Evolutionary conservation across 2,888 invertebrate genomes (phyloP), one percentile per base, ranked within the genome.

Genomic region (Pyrochroa serraticornis): DNA sequence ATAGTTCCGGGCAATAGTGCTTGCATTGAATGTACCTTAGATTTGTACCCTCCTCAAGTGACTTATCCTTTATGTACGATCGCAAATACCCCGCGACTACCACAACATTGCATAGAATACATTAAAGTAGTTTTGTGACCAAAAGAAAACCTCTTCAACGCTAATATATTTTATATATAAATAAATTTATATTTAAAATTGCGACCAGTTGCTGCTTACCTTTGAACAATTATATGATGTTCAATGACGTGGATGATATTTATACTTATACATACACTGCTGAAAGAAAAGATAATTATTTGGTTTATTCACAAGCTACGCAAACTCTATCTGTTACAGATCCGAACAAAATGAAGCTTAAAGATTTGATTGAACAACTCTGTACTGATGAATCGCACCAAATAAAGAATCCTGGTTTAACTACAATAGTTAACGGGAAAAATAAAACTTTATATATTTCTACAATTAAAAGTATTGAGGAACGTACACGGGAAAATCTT

Each of bases 91-190:
- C 99, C 99, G 22, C 86, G 99, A 50, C 83, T 99, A 56, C 99
- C 99, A 5, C 99, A 99, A 80, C 99, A 99, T 79, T 99, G 99
- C 75, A 90, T 99, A 67, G 99, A 99, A 80, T 99, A 96, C 82
- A 95, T 96, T 0, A 93, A 97, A 81, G 86, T 99, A 1, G 86
- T 99, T 49, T 90, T 92, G 67, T 99, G 99, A 99, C 87, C 90
- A 0, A 96, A 97, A 77, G 97, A 97, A 73, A 93, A 93, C 76
- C 97, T 98, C 0, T 75, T 75, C 58, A 85, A 85, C 69, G 89
- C 88, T 12, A 70, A 82, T 0, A 86, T 99, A 48, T n/a, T n/a
- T n/a, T n/a, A n/a, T n/a, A n/a, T n/a, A n/a, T n/a, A n/a, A n/a
- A n/a, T n/a, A n/a, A n/a, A n/a, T n/a, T n/a, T 39, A 96, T 95